Percentiles rank a stretch among this genome's conserved stretches.
These are phyloP conservation scores for Cuniculus paca DNA, from an alignment of 2,797 vertebrate species.

Conservation along the genomic window DNA sequence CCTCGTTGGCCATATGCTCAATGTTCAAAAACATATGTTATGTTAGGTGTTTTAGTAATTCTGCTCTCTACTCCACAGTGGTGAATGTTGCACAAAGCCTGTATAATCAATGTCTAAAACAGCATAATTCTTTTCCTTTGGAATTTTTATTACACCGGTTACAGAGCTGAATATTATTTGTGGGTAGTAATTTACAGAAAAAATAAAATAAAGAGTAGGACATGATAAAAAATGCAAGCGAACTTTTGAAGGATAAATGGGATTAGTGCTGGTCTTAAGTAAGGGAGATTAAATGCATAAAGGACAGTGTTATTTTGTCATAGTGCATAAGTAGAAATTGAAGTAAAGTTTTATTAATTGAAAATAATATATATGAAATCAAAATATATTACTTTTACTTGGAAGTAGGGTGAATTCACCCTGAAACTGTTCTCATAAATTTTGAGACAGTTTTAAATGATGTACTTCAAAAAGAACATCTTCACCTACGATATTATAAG, in stretches of 20 bases:
- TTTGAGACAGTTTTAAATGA: not conserved
- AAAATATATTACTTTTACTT: not conserved
- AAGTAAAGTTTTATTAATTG: constrained; percentile 46
- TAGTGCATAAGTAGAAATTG: not conserved
- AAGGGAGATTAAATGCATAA: not conserved
- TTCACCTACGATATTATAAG: not conserved
- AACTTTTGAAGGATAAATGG: not conserved
- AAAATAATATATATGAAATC: constrained; percentile 1
- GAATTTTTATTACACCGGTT: not conserved
- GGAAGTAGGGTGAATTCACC: not conserved
- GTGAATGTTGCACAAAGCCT: constrained; percentile 42
- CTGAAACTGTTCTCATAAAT: not conserved
- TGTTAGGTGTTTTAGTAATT: constrained; percentile 43
- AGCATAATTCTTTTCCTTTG: not conserved
- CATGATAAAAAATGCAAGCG: not conserved
- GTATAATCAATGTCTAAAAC: constrained; percentile 31
- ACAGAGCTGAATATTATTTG: constrained; percentile 16
- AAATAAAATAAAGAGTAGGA: not conserved
- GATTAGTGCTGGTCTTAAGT: not conserved
- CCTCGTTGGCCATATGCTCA: constrained; percentile 67
- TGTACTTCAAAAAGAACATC: not conserved
- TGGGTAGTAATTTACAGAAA: not conserved
- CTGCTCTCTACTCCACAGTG: constrained; percentile 54
- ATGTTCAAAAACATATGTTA: constrained; percentile 68
- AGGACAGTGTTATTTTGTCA: constrained; percentile 13